Conservation (phyloP, 2,888 invertebrate species). For the Augochlorella aurata region DNA sequence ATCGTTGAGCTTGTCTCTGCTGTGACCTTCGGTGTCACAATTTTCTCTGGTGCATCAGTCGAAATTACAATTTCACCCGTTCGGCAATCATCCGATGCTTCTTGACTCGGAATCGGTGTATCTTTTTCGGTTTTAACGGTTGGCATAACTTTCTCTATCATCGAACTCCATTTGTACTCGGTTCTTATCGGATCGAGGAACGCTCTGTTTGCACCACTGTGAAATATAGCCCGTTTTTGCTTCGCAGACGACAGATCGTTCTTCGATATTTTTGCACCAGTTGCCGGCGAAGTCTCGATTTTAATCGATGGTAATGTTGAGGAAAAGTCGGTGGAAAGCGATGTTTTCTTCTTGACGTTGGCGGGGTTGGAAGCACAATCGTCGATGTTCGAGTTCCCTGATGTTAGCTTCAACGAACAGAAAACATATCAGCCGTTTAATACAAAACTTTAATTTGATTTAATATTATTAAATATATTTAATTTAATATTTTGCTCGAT, state of each 20-base stretch:
- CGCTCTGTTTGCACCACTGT: constrained; percentile 73
- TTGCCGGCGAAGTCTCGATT: constrained; percentile 29
- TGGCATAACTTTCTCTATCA: constrained; percentile 17
- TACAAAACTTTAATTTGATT: no score
- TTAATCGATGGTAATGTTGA: constrained; percentile 28
- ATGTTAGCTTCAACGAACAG: constrained; percentile 24
- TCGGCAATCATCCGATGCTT: not conserved
- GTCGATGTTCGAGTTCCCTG: not conserved
- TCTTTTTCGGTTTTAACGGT: constrained; percentile 44
- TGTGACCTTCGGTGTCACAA: not conserved
- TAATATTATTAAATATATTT: no score
- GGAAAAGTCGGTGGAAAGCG: constrained; percentile 61
- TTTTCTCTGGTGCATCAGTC: not conserved
- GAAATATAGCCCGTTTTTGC: constrained; percentile 75
- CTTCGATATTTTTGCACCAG: constrained; percentile 14
- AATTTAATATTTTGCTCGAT: no score
- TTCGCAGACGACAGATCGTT: constrained; percentile 65
- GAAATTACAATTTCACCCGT: not conserved
- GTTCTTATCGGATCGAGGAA: constrained; percentile 69
- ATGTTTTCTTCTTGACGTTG: constrained; percentile 50
- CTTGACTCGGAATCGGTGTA: not conserved
- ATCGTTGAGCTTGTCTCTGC: not conserved
- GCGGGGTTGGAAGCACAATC: not conserved
- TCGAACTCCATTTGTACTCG: constrained; percentile 26
- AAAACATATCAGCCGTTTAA: not conserved